A percentile compares a stretch with the other conserved stretches of the same genome.
Conservation (phyloP, 1,140 invertebrate species). For the Drosophila bifasciata region DNA sequence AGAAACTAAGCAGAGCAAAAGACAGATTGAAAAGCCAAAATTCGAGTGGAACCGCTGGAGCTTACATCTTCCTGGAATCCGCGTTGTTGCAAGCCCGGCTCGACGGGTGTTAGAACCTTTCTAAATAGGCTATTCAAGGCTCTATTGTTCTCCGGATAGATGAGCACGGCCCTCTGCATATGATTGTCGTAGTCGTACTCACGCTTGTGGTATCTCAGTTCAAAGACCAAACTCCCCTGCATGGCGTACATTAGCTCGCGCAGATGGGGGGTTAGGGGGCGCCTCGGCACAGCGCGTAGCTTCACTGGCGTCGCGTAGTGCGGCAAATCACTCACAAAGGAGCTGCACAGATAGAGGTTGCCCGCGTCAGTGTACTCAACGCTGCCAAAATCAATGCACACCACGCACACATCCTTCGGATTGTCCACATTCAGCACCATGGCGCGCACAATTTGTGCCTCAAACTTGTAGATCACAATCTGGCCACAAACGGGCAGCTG, state of each 20-base stretch:
- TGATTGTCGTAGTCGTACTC: conserved; percentile 36
- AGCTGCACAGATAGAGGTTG: conserved; percentile 51
- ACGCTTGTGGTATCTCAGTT: conserved; percentile 47
- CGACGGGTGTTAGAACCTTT: conserved; percentile 43
- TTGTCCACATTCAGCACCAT: conserved; percentile 62
- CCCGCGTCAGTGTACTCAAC: conserved; percentile 52
- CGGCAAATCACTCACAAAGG: conserved; percentile 32
- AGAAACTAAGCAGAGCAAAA: conserved; percentile 54
- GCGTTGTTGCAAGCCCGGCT: conserved; percentile 30
- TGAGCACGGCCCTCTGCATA: conserved; percentile 56
- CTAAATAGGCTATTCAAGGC: conserved; percentile 65
- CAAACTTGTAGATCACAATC: conserved; percentile 58
- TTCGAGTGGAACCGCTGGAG: background rate
- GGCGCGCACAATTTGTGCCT: conserved; percentile 51
- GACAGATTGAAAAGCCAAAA: background rate
- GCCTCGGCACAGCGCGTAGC: conserved; percentile 56
- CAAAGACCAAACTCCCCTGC: conserved; percentile 32
- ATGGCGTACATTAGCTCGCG: conserved; percentile 57
- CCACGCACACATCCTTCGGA: conserved; percentile 50
- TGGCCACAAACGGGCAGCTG: conserved; percentile 54
- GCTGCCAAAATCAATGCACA: conserved; percentile 73
- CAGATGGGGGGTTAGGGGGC: conserved; percentile 52
- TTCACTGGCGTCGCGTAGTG: conserved; percentile 64
- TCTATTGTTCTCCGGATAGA: conserved; percentile 44
- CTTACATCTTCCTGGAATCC: conserved; percentile 51